A percentile compares a stretch with the other conserved stretches of the same genome.
These are phyloP conservation scores for Hypanus sabinus DNA, from an alignment of 2,113 vertebrate genomes.

Conservation along the genomic window DNA sequence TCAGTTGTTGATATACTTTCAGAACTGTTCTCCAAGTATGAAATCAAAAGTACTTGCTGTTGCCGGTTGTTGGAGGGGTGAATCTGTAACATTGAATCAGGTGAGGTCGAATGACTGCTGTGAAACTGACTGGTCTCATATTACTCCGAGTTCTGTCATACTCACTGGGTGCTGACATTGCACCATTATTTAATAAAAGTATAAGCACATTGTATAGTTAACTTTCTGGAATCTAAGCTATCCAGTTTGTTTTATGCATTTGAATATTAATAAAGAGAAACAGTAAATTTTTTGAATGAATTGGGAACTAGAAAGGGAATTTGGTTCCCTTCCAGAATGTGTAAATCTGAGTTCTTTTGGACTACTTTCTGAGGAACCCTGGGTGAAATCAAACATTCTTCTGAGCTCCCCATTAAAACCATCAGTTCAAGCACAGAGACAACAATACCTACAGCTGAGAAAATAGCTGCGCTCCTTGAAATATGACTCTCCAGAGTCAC, in stretches of 20 bases:
- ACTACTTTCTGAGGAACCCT: neutral
- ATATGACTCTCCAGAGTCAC: neutral
- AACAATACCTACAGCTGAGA: constrained; percentile 54
- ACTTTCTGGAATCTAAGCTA: constrained; percentile 29
- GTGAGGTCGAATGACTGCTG: neutral
- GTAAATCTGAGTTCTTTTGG: neutral
- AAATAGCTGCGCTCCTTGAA: constrained; percentile 50
- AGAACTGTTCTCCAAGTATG: neutral
- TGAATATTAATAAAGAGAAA: constrained; percentile 27
- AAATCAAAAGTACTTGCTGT: neutral
- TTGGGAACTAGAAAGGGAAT: neutral
- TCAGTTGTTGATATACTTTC: constrained; percentile 4
- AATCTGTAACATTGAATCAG: neutral
- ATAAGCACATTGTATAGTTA: neutral
- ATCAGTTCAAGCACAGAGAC: constrained; percentile 25
- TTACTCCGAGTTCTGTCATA: neutral
- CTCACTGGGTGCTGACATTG: neutral
- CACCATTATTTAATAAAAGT: constrained; percentile 4
- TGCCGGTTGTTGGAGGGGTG: neutral
- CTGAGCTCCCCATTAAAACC: neutral
- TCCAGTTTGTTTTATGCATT: neutral
- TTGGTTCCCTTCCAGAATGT: neutral
- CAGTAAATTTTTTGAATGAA: constrained; percentile 30
- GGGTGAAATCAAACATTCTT: constrained; percentile 3
- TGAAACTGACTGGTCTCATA: constrained; percentile 5